Evolutionary conservation across 2,113 vertebrate species (phyloP).

Genomic region (Cinclus mexicanus): DNA sequence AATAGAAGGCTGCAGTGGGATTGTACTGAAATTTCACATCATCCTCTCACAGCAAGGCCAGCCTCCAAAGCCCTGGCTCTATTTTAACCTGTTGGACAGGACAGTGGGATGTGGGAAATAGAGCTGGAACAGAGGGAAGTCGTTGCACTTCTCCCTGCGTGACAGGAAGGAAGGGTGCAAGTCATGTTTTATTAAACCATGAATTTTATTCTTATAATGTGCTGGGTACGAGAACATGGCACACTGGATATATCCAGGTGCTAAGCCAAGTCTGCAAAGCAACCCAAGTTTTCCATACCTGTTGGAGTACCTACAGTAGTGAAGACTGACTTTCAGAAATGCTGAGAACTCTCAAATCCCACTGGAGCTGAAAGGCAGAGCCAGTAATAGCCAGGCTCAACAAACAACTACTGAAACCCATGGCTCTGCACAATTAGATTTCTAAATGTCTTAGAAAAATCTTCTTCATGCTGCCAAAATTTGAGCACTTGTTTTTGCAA

Average conservation of each 20-base stretch:
- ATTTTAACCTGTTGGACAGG: not conserved
- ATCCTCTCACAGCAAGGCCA: not conserved
- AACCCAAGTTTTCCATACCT: not conserved
- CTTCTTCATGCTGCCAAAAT: not conserved
- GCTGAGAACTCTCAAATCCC: not conserved
- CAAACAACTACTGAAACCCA: not conserved
- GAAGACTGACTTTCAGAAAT: not conserved
- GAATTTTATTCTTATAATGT: not conserved
- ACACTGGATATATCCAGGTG: not conserved
- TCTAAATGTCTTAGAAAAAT: not conserved
- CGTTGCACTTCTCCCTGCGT: fast-evolving
- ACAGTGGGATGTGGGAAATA: not conserved
- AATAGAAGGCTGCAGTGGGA: constrained; percentile 7
- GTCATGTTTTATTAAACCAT: not conserved
- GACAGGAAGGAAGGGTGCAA: not conserved
- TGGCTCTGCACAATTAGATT: not conserved
- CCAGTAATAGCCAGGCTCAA: not conserved
- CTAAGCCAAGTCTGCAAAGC: not conserved
- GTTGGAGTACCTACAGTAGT: not conserved
- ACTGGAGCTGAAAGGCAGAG: not conserved
- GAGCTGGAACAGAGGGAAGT: not conserved
- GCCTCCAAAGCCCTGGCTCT: not conserved
- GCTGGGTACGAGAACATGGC: not conserved
- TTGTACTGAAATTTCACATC: not conserved
- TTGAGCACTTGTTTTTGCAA: not conserved